A percentile compares a stretch with the other conserved stretches of the same genome.
phyloP scores from a whole-genome alignment of 2,797 vertebrate species.

The Stomatorhinus walkeri region DNA sequence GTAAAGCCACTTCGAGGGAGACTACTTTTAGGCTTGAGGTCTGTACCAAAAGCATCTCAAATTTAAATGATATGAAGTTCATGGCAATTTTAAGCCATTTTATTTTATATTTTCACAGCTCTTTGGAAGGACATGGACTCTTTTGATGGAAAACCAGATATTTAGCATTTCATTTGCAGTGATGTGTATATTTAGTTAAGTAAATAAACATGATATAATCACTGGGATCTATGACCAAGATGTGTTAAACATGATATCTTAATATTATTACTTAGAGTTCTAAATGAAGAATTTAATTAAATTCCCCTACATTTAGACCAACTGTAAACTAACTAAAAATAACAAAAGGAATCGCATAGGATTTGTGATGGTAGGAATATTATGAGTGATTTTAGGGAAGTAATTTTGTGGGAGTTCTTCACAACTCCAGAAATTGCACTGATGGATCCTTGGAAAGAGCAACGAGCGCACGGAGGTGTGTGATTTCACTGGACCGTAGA shows the following conservation, averaged over 20 bases:
- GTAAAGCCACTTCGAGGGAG: constrained; percentile 70
- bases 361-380: not conserved
- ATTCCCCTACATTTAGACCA: not conserved
- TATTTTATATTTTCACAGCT: constrained; percentile 44
- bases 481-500: not conserved
- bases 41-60: constrained; percentile 72
- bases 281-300: not conserved
- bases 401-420: not conserved
- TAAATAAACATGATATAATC: constrained; percentile 16
- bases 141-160: constrained; percentile 50
- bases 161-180: not conserved
- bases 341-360: not conserved
- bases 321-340: not conserved
- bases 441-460: not conserved
- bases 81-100: constrained; percentile 62
- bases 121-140: constrained; percentile 52
- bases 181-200: constrained; percentile 15
- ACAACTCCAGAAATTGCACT: not conserved
- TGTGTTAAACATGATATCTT: not conserved
- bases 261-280: not conserved
- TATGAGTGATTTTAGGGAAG: not conserved
- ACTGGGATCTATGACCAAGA: not conserved
- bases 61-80: constrained; percentile 69
- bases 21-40: constrained; percentile 55
- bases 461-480: not conserved